Evolutionary conservation across 2,797 vertebrate genomes (phyloP), one percentile per base, ranked within the genome.

Genomic region (Nyctibius grandis): DNA sequence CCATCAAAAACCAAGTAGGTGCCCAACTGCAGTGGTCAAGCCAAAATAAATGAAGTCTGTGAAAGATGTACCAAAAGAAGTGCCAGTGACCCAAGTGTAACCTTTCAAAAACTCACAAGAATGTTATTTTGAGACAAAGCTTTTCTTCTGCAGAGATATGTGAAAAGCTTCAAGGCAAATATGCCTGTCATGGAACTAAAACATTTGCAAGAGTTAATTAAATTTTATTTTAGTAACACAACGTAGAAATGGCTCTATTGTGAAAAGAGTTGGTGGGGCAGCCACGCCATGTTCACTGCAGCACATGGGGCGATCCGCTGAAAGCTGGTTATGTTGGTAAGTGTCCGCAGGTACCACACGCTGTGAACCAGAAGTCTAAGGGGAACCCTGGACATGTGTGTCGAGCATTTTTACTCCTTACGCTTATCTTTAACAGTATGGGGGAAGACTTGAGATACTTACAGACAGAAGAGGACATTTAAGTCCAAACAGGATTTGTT

Each of bases 81-180:
- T 53, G 83, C 74, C 89, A 89, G 42, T 91, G 97, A 97, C 93
- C 92, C 88, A 76, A 70, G 14, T 47, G 82, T 93, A 95, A 96
- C 95, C 94, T 91, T 85, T 67, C 3, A 64, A 95, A 97, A 91
- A 53, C 85, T 89, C 90, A 79, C 26, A 93, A 73, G 93, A 96
- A 97, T 88, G 93, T 56, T 93, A 91, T 56, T 94, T 59, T 96
- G 92, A 92, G 47, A 91, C 2, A 94, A 73, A 92, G 65, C 63
- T 96, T 78, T 78, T 69, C 78, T 82, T 65, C 79, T 64, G 57
- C 82, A 80, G 22, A 93, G 85, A 65, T 89, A 85, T 3, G 42
- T 51, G 77, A 83, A 92, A 93, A 96, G 82, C 86, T 65, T 68
- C 14, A 6, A 95, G 88, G 85, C 54, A 79, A 96, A 89, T 29